These are phyloP conservation scores for Apostichopus parvimensis DNA, from an alignment of 35 echinoderm and acorn worm species.

Conservation along the genomic window DNA sequence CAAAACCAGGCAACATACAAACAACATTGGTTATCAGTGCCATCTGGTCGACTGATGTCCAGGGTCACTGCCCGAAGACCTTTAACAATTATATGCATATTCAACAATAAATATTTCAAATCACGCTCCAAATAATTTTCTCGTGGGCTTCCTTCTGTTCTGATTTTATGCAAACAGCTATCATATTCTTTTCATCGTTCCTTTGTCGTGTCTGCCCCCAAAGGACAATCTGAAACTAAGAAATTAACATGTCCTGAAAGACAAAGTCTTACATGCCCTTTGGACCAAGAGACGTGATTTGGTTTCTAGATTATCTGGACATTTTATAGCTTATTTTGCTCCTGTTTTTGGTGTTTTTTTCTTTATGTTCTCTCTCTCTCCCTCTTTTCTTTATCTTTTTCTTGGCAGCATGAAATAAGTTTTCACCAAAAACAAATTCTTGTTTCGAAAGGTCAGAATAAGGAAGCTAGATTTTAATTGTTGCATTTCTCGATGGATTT, in stretches of 20 bases:
- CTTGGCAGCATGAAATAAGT: not conserved
- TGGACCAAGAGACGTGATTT: not conserved
- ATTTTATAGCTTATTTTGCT: not conserved
- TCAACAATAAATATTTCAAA: not conserved
- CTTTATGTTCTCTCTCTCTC: not conserved
- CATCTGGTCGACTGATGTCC: too few relatives aligned
- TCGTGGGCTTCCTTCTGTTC: not conserved
- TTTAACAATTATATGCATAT: not conserved
- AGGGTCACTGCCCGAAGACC: not conserved
- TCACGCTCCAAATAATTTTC: not conserved
- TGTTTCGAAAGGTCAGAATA: slow-evolving; percentile 19
- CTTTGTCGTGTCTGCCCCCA: not conserved
- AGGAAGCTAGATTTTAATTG: not conserved
- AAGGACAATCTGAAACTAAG: not conserved
- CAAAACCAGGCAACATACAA: too few relatives aligned
- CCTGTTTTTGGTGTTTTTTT: not conserved
- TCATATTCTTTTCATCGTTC: not conserved
- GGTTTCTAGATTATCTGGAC: not conserved
- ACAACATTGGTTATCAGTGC: too few relatives aligned
- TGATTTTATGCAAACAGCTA: not conserved
- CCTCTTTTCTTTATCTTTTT: not conserved
- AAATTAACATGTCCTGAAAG: not conserved
- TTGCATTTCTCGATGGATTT: not conserved
- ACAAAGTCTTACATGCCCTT: not conserved
- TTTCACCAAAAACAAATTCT: not conserved